Evolutionary conservation across 2,113 vertebrate genomes (phyloP).

Genomic region (Dolichotis patagonum): DNA sequence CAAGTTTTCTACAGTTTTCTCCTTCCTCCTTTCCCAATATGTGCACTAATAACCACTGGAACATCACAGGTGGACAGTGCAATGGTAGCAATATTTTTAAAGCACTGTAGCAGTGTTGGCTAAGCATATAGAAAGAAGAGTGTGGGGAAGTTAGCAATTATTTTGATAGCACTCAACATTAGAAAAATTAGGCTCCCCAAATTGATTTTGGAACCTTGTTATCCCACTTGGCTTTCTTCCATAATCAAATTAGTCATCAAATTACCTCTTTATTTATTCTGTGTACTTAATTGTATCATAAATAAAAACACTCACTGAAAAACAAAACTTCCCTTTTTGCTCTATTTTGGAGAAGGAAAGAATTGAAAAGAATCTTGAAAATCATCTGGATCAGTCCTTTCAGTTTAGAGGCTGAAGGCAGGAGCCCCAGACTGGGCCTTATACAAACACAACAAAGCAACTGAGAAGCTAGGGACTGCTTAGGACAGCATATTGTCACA

Average conservation of each 20-base stretch:
- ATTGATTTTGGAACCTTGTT: neutral
- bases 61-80: neutral
- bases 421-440: neutral
- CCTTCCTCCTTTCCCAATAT: neutral
- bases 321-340: neutral
- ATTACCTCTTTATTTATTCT: slow-evolving; percentile 33
- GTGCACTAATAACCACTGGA: neutral
- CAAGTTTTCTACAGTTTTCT: neutral
- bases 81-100: neutral
- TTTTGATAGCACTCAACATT: slow-evolving; percentile 4
- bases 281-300: neutral
- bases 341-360: neutral
- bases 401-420: neutral
- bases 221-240: slow-evolving; percentile 28
- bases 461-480: neutral
- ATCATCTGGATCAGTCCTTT: neutral
- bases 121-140: neutral
- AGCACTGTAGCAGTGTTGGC: neutral
- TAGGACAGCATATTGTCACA: too few relatives aligned
- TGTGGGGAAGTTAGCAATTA: neutral
- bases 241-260: slow-evolving; percentile 51
- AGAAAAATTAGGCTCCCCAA: slow-evolving; percentile 19
- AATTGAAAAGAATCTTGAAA: neutral
- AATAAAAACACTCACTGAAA: neutral
- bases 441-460: neutral